Conservation (phyloP, 2,113 vertebrate species). For the Cololabis saira region DNA sequence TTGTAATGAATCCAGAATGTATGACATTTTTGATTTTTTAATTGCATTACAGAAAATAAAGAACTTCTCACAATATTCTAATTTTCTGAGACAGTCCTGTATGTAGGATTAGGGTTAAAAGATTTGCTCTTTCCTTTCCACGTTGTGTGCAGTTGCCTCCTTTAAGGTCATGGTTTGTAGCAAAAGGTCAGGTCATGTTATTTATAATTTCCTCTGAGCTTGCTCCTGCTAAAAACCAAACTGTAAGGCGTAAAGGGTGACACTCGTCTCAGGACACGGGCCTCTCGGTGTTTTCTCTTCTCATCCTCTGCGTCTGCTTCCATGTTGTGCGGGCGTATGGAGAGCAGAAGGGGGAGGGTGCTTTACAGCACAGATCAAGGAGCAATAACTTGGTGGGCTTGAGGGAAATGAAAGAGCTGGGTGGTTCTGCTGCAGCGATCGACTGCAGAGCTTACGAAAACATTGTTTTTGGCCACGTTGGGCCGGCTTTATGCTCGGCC, state of each 20-base stretch:
- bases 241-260: too few relatives aligned
- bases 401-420: slow-evolving; percentile 53
- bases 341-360: slow-evolving; percentile 16
- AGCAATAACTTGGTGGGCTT: slow-evolving; percentile 48
- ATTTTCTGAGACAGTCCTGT: too few relatives aligned
- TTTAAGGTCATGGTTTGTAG: neutral
- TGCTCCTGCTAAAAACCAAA: too few relatives aligned
- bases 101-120: too few relatives aligned
- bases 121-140: too few relatives aligned
- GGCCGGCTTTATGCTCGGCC: slow-evolving; percentile 1
- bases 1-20: too few relatives aligned
- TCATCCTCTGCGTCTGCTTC: neutral
- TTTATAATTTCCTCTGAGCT: too few relatives aligned
- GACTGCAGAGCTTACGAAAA: slow-evolving; percentile 37
- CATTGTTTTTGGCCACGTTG: slow-evolving; percentile 54
- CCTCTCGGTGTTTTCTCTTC: neutral
- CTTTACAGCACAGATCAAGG: slow-evolving; percentile 36
- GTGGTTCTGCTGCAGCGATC: slow-evolving; percentile 28
- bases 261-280: neutral
- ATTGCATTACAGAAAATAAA: too few relatives aligned
- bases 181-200: slow-evolving; percentile 2
- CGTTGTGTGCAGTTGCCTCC: neutral
- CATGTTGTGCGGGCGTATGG: neutral
- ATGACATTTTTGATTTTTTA: too few relatives aligned
- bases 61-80: too few relatives aligned